Conservation (phyloP, 2,888 invertebrate genomes). For the Trichopoda pennipes region DNA sequence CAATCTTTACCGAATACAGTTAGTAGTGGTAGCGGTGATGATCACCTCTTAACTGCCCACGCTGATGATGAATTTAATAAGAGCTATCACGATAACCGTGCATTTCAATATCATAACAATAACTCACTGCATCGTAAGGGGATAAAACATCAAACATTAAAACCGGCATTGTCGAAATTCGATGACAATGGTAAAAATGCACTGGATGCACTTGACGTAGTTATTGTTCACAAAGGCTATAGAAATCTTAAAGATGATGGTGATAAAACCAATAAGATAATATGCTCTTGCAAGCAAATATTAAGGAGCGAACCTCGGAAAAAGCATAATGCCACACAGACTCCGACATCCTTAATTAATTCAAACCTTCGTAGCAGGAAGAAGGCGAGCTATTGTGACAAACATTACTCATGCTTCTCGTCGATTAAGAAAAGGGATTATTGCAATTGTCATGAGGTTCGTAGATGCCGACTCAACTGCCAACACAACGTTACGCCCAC, state of each 20-base stretch:
- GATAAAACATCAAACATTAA: constrained; percentile 50
- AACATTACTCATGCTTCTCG: constrained; percentile 59
- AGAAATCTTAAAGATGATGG: constrained; percentile 39
- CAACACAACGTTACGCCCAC: constrained; percentile 44
- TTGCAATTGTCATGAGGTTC: constrained; percentile 43
- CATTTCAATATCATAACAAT: constrained; percentile 78
- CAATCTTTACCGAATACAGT: constrained; percentile 75
- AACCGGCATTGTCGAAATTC: constrained; percentile 17
- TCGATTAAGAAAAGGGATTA: constrained; percentile 54
- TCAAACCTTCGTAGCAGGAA: constrained; percentile 54
- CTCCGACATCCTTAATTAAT: constrained; percentile 70
- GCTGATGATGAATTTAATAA: constrained; percentile 75
- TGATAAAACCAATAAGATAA: constrained; percentile 32
- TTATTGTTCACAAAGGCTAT: constrained; percentile 73
- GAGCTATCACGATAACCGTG: constrained; percentile 79
- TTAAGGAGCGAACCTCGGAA: constrained; percentile 69
- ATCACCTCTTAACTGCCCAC: constrained; percentile 77
- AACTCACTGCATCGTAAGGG: constrained; percentile 70
- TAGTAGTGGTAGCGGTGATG: constrained; percentile 76
- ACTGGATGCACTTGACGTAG: constrained; percentile 72
- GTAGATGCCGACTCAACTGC: constrained; percentile 58
- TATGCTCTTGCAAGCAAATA: constrained; percentile 49
- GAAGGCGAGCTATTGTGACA: constrained; percentile 47
- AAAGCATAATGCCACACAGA: constrained; percentile 79
- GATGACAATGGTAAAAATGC: constrained; percentile 46